Base-by-base conservation (phyloP, 2,797 vertebrate species). In the Chaenodraco wilsoni region DNA sequence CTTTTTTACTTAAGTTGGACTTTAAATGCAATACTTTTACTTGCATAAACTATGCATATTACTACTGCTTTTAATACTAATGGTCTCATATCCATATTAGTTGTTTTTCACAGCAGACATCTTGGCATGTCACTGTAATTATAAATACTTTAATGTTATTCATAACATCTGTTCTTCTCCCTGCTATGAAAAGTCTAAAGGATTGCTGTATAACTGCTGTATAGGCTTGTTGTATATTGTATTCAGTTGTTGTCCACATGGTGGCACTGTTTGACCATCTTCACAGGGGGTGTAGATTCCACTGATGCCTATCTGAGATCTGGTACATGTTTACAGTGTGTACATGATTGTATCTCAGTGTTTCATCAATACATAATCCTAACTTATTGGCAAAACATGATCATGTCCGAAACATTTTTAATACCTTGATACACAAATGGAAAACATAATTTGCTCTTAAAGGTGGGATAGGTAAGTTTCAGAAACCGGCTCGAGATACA, bases 221-320 rank as follows among this genome's bases (percentile, higher is more conserved):
- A 23, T 54, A n/a, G 3, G 58, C 40, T 19, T 23, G 0, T 56
- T 17, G 31, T 56, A 9, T 17, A 16, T 69, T 9, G 16, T 15
- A 9, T 19, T 9, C n/a, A 16, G 15, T 14, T 59, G 54, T 12
- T 77, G 19, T 82, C 78, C 84, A 84, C 65, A 57, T 59, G 74
- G 60, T 78, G 87, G 69, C 75, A 61, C 72, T 83, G 59, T 76
- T 3, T 1, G 12, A 51, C 65, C 14, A 2, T 27, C 19, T 41
- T 46, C 5, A 44, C 3, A 60, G 21, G 6, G 27, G 21, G 16
- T 8, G 8, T 72, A 54, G 15, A 15, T 27, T 48, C 2, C 0
- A 11, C 17, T 63, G 9, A 55, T 70, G 6, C 14, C 51, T 60
- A 44, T 64, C 1, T 6, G 46, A 16, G 15, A 9, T 13, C 9